phyloP scores from a whole-genome alignment of 2,888 invertebrate genomes.

The Mystacides longicornis region DNA sequence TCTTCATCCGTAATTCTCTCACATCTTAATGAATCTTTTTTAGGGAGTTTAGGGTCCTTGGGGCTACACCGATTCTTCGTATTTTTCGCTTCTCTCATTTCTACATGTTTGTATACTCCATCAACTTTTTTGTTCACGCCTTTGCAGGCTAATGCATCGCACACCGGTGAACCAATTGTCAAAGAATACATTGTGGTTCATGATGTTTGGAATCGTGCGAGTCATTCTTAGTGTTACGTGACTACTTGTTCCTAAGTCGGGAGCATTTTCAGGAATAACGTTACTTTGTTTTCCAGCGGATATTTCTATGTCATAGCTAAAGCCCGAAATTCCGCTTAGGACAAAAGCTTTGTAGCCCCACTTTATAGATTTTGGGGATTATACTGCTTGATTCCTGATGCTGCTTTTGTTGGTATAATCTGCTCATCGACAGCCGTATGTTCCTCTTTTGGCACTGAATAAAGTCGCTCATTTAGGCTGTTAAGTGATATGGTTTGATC shows the following conservation, averaged over 20 bases:
- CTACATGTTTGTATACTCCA: too few species aligned
- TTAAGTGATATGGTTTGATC: slow-evolving; percentile 27
- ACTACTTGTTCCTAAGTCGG: slow-evolving; percentile 3
- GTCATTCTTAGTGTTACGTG: not conserved
- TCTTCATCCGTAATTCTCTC: too few species aligned
- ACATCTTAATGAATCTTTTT: too few species aligned
- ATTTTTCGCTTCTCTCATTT: too few species aligned
- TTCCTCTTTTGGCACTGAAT: slow-evolving; percentile 30
- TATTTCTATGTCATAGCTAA: not conserved
- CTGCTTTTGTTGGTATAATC: slow-evolving; percentile 4
- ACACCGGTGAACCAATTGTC: slow-evolving; percentile 3
- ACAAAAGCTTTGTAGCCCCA: slow-evolving; percentile 2
- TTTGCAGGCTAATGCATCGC: too few species aligned
- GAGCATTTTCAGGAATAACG: slow-evolving; percentile 3
- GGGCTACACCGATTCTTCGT: too few species aligned
- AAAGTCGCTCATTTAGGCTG: slow-evolving; percentile 9
- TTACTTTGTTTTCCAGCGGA: slow-evolving; percentile 1
- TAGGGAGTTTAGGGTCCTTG: too few species aligned
- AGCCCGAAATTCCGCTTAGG: not conserved
- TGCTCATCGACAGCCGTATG: slow-evolving; percentile 20
- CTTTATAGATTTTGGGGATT: not conserved
- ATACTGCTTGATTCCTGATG: slow-evolving; percentile 1
- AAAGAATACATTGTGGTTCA: slow-evolving; percentile 1
- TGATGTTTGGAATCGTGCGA: not conserved
- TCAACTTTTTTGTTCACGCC: too few species aligned